These are phyloP conservation scores for Macrotus californicus DNA, from an alignment of 2,113 vertebrate genomes.

Conservation along the genomic window DNA sequence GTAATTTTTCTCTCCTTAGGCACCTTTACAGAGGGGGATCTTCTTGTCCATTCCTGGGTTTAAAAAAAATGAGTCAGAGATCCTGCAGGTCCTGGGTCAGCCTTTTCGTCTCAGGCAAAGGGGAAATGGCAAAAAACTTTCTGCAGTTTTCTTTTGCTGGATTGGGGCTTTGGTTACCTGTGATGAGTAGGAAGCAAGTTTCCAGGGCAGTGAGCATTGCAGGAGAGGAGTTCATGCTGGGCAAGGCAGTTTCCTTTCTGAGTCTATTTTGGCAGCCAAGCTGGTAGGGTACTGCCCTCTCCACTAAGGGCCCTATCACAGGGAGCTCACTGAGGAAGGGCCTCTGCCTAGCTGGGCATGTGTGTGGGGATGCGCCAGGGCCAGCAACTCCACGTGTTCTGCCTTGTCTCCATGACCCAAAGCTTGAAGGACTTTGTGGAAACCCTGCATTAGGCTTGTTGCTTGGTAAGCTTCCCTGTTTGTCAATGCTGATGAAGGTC, in stretches of 20 bases:
- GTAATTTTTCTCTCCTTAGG: background rate
- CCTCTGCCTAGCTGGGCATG: background rate
- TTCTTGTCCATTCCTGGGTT: background rate
- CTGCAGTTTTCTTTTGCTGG: background rate
- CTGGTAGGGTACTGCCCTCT: background rate
- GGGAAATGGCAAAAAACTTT: background rate
- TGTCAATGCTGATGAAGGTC: background rate
- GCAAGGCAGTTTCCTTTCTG: conserved; percentile 24
- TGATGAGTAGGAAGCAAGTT: background rate
- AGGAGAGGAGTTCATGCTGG: conserved; percentile 6
- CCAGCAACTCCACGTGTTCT: background rate
- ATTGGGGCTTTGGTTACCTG: background rate
- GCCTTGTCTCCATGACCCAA: background rate
- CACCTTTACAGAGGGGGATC: background rate
- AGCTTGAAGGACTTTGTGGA: background rate
- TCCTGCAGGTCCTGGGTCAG: background rate
- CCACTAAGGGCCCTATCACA: background rate
- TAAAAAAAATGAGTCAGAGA: background rate
- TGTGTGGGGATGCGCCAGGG: background rate
- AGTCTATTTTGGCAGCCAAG: background rate
- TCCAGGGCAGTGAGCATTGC: background rate
- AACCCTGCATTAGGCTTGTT: background rate
- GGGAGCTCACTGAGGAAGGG: background rate
- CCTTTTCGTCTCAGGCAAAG: background rate
- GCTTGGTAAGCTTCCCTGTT: background rate